phyloP scores from a whole-genome alignment of 2,113 vertebrate species.

The Corvus moneduloides region DNA sequence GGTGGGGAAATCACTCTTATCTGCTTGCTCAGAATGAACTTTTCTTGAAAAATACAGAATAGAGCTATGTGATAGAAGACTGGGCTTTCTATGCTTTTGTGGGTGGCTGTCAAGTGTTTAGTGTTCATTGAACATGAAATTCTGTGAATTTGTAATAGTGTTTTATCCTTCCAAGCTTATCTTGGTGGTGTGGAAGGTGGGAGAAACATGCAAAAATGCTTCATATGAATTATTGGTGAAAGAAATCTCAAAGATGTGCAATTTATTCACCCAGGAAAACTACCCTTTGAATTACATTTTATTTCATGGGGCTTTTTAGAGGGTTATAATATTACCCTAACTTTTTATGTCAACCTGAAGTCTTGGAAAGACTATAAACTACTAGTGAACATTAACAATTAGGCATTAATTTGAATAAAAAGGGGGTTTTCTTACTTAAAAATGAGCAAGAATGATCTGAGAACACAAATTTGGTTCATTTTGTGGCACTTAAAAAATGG shows the following conservation, averaged over 20 bases:
- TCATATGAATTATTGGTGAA: neutral
- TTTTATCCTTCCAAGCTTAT: neutral
- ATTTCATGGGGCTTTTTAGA: neutral
- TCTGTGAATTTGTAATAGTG: neutral
- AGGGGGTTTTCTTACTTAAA: neutral
- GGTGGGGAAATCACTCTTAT: neutral
- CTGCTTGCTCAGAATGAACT: neutral
- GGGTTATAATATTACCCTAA: neutral
- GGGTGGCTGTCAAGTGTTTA: neutral
- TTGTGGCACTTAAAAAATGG: neutral
- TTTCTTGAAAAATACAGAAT: neutral
- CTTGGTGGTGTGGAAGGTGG: neutral
- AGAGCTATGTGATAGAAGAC: neutral
- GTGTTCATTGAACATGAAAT: neutral
- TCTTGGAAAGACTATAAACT: neutral
- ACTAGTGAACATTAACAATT: neutral
- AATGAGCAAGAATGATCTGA: neutral
- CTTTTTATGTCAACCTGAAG: neutral
- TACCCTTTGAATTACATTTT: neutral
- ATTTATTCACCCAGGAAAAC: neutral
- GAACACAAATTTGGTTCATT: neutral
- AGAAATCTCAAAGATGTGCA: neutral
- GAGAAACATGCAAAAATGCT: neutral
- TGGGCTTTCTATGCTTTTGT: neutral
- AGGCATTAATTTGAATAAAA: constrained; percentile 8